Base-by-base conservation (phyloP, 2,888 invertebrate species). In the Gymnoscelis rufifasciata region DNA sequence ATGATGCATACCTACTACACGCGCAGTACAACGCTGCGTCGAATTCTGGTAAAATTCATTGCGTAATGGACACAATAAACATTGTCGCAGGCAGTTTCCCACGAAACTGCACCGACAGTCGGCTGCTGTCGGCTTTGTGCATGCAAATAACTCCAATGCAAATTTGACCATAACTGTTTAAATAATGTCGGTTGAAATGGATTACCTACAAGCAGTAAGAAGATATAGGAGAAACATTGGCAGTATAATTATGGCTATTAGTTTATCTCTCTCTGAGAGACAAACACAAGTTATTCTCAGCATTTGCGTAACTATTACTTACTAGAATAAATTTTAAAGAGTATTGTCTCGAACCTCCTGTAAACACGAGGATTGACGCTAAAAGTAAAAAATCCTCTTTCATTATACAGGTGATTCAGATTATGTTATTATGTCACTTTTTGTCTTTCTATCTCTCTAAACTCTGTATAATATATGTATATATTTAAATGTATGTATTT, bases 31-130 rank as follows among this genome's bases (percentile, higher is more conserved):
- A 60, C 69, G 71, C 70, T 77, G 74, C 70, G 68, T 77, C 70
- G 67, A 76, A 78, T 76, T 71, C 69, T 72, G 73, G 71, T 72
- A 64, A 82, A 71, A 86, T 81, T 79, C 81, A 83, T 78, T 62
- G 71, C 62, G 43, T 60, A 35, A 64, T 45, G 30, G 26, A 36
- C 65, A 61, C 63, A 52, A 48, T 43, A 50, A 54, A 51, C 45
- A 49, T 45, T 59, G 62, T 47, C 52, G 62, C 62, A 66, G 64
- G 67, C 65, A 72, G 70, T 77, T 79, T 87, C 86, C 83, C 86
- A 86, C 86, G 84, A 68, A 59, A 61, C 60, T 38, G 26, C 29
- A 23, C 29, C 28, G 61, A 60, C 59, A 35, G 14, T 15, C 53
- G 60, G 61, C 13, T 33, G 37, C 42, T 30, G 44, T 38, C 35